Conservation (phyloP, 2,888 invertebrate species). For the Lycia hirtaria region DNA sequence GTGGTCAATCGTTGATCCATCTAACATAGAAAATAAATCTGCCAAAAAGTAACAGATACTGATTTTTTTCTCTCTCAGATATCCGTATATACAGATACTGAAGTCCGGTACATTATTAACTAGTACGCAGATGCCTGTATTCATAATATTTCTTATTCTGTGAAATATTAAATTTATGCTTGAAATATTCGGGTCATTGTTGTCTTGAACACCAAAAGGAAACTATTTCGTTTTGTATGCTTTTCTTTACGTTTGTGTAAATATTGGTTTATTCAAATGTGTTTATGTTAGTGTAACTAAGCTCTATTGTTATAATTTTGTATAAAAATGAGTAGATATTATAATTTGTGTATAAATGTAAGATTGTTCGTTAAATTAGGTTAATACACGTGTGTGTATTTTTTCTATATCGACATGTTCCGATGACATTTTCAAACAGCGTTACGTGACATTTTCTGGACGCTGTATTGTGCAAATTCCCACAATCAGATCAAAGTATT, state of each 20-base stretch:
- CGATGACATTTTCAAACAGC: too few species aligned
- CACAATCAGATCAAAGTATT: not conserved
- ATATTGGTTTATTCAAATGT: constrained; percentile 19
- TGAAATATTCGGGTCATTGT: not conserved
- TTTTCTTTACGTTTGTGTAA: constrained; percentile 10
- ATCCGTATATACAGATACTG: too few species aligned
- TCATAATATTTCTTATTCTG: not conserved
- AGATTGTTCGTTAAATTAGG: not conserved
- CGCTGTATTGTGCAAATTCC: not conserved
- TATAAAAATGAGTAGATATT: not conserved
- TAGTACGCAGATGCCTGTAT: too few species aligned
- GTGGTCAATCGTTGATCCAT: too few species aligned
- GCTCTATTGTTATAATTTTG: not conserved
- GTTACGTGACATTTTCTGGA: not conserved
- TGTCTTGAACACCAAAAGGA: not conserved
- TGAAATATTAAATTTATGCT: constrained; percentile 3
- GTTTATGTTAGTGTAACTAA: not conserved
- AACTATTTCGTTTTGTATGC: constrained; percentile 6
- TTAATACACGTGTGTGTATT: not conserved
- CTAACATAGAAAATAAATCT: too few species aligned
- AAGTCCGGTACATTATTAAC: too few species aligned
- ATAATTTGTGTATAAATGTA: not conserved
- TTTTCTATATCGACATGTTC: not conserved
- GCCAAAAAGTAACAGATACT: too few species aligned
- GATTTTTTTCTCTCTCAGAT: too few species aligned